phyloP scores from a whole-genome alignment of 1,140 invertebrate genomes.

The Eumaeus atala region DNA sequence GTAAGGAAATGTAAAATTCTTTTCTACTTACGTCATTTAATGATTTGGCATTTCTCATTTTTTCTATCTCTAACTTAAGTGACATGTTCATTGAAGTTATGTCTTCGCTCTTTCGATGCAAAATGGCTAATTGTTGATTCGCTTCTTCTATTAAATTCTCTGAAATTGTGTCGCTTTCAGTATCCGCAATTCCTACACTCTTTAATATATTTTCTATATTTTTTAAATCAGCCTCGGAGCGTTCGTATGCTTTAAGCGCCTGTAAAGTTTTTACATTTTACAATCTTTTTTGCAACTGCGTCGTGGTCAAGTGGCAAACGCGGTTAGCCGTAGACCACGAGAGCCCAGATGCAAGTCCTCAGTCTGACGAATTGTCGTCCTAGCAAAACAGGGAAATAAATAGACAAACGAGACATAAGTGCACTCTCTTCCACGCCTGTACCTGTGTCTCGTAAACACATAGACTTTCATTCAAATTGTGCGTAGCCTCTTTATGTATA shows the following conservation, averaged over 20 bases:
- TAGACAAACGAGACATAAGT: no score
- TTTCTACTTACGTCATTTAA: slow-evolving; percentile 37
- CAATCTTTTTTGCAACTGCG: no score
- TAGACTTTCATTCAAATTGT: no score
- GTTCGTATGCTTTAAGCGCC: slow-evolving; percentile 49
- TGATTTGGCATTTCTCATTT: slow-evolving; percentile 36
- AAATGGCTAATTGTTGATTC: slow-evolving; percentile 40
- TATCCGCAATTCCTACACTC: slow-evolving; percentile 47
- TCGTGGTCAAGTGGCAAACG: no score
- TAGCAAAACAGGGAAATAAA: no score
- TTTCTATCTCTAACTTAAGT: slow-evolving; percentile 56
- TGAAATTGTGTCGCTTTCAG: slow-evolving; percentile 32
- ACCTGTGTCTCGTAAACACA: no score
- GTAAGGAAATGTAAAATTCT: background rate
- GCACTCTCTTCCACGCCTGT: no score
- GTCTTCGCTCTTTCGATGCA: slow-evolving; percentile 56
- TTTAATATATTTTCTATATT: slow-evolving; percentile 54
- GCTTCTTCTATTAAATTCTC: slow-evolving; percentile 48
- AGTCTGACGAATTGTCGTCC: no score
- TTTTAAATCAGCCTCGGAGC: slow-evolving; percentile 43
- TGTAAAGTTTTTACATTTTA: slow-evolving; percentile 23
- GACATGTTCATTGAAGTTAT: slow-evolving; percentile 53
- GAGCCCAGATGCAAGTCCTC: no score
- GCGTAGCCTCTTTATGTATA: no score
- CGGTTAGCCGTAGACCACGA: no score